Conservation (phyloP, 23 tunicate genomes). For the Ascidia mentula region DNA sequence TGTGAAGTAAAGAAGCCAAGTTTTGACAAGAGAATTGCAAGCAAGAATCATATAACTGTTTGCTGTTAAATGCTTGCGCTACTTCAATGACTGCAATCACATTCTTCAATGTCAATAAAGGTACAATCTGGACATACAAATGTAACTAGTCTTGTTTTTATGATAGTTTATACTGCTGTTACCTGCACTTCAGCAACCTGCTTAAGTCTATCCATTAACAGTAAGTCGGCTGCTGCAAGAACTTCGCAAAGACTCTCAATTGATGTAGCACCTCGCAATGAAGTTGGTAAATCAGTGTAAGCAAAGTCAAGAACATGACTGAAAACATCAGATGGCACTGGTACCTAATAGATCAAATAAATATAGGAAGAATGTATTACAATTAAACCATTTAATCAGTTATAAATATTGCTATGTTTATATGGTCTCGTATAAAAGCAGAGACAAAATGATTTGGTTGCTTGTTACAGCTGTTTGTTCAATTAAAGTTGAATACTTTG, state of each 20-base stretch:
- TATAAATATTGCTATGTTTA: too few relatives aligned
- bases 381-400: too few relatives aligned
- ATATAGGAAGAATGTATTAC: too few relatives aligned
- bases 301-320: slow-evolving; percentile 54
- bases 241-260: slow-evolving; percentile 64
- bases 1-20: slow-evolving; percentile 60
- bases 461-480: too few relatives aligned
- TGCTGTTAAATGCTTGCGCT: slow-evolving; percentile 61
- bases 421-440: too few relatives aligned
- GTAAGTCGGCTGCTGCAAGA: slow-evolving; percentile 77
- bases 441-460: too few relatives aligned
- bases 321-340: slow-evolving; percentile 71
- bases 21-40: slow-evolving; percentile 65
- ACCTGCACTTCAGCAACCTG: slow-evolving; percentile 70
- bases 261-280: slow-evolving; percentile 14
- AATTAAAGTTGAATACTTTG: too few relatives aligned
- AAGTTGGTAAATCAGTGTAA: slow-evolving; percentile 47
- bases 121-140: slow-evolving; percentile 46
- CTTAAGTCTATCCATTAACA: slow-evolving; percentile 64
- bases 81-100: slow-evolving; percentile 52
- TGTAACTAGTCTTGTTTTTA: background rate
- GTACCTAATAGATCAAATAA: slow-evolving; percentile 37
- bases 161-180: background rate
- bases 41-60: slow-evolving; percentile 52
- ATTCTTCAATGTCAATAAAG: slow-evolving; percentile 72